Evolutionary conservation across 2,797 vertebrate species (phyloP).

Genomic region (Australoheros facetus): DNA sequence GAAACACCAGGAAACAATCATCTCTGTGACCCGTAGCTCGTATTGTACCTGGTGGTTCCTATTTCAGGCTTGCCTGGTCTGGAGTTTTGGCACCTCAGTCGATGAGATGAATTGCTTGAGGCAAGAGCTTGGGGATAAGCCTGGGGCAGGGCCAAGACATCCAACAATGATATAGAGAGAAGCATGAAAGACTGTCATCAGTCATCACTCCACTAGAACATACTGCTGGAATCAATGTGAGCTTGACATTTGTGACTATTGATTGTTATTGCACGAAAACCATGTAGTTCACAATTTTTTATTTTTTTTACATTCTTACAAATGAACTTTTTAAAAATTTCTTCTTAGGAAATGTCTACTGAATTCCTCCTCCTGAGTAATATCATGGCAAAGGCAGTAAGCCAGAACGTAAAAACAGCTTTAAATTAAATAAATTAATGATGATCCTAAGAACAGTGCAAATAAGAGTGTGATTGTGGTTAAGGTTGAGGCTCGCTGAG

Average conservation of each 20-base stretch:
- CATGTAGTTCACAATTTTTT: neutral
- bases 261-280: slow-evolving; percentile 22
- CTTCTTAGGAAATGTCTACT: neutral
- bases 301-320: too few species aligned
- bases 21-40: slow-evolving; percentile 45
- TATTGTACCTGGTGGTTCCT: slow-evolving; percentile 41
- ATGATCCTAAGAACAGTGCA: neutral
- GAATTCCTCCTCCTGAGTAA: neutral
- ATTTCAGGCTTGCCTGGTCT: slow-evolving; percentile 8
- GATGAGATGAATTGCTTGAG: slow-evolving; percentile 66
- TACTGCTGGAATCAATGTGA: slow-evolving; percentile 27
- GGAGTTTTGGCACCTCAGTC: slow-evolving; percentile 15
- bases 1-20: slow-evolving; percentile 35
- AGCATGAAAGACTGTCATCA: slow-evolving; percentile 30
- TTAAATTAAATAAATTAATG: neutral
- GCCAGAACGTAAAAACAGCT: neutral
- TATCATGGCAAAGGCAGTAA: neutral
- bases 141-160: slow-evolving; percentile 61
- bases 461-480: neutral
- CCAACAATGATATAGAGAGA: slow-evolving; percentile 48
- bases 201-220: slow-evolving; percentile 34
- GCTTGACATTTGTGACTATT: slow-evolving; percentile 25
- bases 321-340: neutral
- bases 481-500: slow-evolving; percentile 13
- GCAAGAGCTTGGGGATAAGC: slow-evolving; percentile 60